Conservation (phyloP, 2,797 vertebrate genomes). For the Danio albolineatus region DNA sequence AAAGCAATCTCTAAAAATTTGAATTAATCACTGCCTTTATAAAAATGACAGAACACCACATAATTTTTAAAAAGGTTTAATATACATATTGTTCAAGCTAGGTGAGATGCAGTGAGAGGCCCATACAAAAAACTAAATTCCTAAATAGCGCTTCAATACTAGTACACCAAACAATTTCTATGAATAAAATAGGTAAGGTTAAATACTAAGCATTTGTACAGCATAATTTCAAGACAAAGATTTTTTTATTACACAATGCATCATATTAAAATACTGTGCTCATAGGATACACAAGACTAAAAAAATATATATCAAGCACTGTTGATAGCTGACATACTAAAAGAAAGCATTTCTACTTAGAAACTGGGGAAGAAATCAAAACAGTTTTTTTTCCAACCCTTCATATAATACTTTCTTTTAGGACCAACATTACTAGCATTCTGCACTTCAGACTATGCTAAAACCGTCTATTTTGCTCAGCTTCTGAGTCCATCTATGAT, state of each 20-base stretch:
- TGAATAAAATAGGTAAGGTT: neutral
- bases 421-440: neutral
- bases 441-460: constrained; percentile 18
- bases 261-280: neutral
- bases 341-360: neutral
- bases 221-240: neutral
- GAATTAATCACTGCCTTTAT: neutral
- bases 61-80: neutral
- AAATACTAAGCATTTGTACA: neutral
- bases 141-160: neutral
- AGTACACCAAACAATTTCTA: neutral
- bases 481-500: constrained; percentile 35
- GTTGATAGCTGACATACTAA: neutral
- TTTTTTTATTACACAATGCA: neutral
- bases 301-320: neutral
- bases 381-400: neutral
- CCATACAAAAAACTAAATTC: neutral
- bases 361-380: neutral
- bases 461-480: constrained; percentile 37
- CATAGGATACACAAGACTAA: neutral
- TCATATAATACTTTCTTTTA: constrained; percentile 13
- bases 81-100: neutral
- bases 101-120: neutral
- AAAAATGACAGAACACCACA: neutral
- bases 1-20: neutral